These are phyloP conservation scores for Pagetopsis macropterus DNA, from an alignment of 2,797 vertebrate species.

Conservation along the genomic window DNA sequence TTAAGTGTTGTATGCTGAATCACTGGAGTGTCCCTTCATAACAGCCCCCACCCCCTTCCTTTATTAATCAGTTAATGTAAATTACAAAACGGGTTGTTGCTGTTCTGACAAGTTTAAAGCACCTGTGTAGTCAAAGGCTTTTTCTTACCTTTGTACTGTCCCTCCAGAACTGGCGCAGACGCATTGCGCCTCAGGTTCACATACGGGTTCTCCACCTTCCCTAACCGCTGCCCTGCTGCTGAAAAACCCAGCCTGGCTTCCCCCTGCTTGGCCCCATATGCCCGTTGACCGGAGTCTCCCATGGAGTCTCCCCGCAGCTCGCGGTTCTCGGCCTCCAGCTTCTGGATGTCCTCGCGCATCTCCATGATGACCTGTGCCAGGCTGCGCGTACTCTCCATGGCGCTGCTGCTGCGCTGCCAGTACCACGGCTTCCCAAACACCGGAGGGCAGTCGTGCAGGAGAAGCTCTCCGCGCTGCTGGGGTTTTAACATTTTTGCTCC, in stretches of 20 bases:
- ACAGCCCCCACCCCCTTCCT: neutral
- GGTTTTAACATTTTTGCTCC: constrained; percentile 70
- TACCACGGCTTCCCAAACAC: constrained; percentile 79
- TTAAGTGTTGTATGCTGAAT: neutral
- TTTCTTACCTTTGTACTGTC: constrained; percentile 84
- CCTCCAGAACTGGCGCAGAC: constrained; percentile 68
- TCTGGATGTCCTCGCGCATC: constrained; percentile 89
- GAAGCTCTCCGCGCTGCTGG: constrained; percentile 51
- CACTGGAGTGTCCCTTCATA: neutral
- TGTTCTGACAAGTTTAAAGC: neutral
- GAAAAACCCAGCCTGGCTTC: constrained; percentile 16
- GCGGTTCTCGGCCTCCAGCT: constrained; percentile 89
- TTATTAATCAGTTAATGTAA: too few species aligned
- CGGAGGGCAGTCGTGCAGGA: constrained; percentile 48
- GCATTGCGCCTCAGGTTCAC: constrained; percentile 68
- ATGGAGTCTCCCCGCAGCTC: constrained; percentile 80
- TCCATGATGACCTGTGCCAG: constrained; percentile 87
- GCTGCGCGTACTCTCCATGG: constrained; percentile 86
- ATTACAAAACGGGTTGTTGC: neutral
- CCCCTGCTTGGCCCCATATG: neutral
- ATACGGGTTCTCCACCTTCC: constrained; percentile 51
- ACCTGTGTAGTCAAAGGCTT: neutral
- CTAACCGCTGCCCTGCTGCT: constrained; percentile 29
- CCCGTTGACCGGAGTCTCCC: constrained; percentile 68
- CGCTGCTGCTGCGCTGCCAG: constrained; percentile 72